Evolutionary conservation across 2,888 invertebrate genomes (phyloP).

Genomic region (Lochmaea capreae): DNA sequence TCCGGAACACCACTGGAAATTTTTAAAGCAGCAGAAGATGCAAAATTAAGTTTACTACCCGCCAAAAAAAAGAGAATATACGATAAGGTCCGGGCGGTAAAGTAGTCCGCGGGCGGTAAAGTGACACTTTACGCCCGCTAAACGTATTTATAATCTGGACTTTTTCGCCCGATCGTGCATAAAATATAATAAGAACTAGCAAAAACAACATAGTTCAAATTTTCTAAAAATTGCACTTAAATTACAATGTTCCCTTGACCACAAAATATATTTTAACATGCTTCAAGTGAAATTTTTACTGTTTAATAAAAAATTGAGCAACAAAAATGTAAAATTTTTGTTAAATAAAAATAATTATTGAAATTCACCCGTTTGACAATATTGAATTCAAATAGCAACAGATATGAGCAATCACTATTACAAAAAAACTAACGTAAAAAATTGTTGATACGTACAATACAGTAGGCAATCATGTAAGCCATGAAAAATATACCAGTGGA

Average conservation of each 20-base stretch:
- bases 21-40: no score
- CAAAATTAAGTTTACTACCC: no score
- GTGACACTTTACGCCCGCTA: no score
- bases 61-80: no score
- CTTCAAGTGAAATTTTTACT: neutral
- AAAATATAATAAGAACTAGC: neutral
- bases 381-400: neutral
- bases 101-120: no score
- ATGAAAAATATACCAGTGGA: no score
- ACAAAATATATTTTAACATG: neutral
- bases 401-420: neutral
- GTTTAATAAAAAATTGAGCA: neutral
- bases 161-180: no score
- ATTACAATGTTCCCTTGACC: neutral
- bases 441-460: neutral
- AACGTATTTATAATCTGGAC: no score
- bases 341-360: neutral
- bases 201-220: neutral
- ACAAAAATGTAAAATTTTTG: neutral
- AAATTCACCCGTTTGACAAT: neutral
- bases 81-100: no score
- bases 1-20: no score
- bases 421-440: neutral
- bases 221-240: neutral
- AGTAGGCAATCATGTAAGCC: no score